phyloP scores from a whole-genome alignment of 2,888 invertebrate species.

The Aleiodes alternator region DNA sequence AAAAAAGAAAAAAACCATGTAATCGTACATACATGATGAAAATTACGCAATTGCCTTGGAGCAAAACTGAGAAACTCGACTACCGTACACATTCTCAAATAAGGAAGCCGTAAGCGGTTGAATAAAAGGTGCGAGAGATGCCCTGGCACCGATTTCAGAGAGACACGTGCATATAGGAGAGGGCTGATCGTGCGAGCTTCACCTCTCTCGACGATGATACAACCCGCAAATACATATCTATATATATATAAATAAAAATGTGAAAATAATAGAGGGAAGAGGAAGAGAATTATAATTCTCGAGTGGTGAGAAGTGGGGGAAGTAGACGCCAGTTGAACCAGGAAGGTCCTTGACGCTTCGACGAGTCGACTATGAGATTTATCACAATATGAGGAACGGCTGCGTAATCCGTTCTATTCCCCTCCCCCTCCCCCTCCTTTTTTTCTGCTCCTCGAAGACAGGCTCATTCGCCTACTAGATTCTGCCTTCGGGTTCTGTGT shows the following conservation, averaged over 20 bases:
- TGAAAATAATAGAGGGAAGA: slow-evolving; percentile 35
- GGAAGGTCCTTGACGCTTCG: slow-evolving; percentile 64
- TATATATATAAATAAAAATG: neutral
- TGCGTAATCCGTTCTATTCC: slow-evolving; percentile 45
- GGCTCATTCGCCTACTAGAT: slow-evolving; percentile 36
- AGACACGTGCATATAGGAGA: slow-evolving; percentile 41
- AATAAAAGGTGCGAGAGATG: slow-evolving; percentile 24
- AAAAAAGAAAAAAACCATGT: neutral
- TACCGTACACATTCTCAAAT: slow-evolving; percentile 37
- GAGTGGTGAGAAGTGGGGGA: neutral
- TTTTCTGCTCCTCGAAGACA: slow-evolving; percentile 3
- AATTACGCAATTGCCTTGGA: slow-evolving; percentile 30
- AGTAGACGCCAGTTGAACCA: slow-evolving; percentile 43
- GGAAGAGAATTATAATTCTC: slow-evolving; percentile 40
- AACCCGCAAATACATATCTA: slow-evolving; percentile 50
- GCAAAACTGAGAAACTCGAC: slow-evolving; percentile 9
- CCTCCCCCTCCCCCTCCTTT: neutral
- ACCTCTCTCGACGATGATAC: slow-evolving; percentile 47
- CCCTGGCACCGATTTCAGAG: slow-evolving; percentile 38
- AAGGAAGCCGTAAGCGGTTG: slow-evolving; percentile 36
- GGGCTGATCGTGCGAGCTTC: slow-evolving; percentile 38
- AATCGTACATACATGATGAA: slow-evolving; percentile 24
- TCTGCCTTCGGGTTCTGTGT: slow-evolving; percentile 33
- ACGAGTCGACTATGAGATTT: slow-evolving; percentile 56
- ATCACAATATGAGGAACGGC: slow-evolving; percentile 54